Percentiles rank a stretch among this genome's conserved stretches.
phyloP scores from a whole-genome alignment of 30 jellyfish, hydroid and myxozoan species.

The Aurelia aurita complex sp. Pacific region DNA sequence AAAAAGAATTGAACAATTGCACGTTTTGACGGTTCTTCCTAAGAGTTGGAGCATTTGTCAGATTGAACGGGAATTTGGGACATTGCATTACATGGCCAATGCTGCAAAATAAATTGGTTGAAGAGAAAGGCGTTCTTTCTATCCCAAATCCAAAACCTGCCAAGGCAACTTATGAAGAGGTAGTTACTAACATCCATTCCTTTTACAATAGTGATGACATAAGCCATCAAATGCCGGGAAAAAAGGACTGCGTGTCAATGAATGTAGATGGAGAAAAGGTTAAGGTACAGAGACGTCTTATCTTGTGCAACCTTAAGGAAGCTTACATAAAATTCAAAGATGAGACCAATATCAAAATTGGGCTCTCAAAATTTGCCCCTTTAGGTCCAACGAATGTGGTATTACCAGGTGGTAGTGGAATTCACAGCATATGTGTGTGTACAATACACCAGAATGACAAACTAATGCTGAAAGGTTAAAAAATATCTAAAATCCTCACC shows the following conservation, averaged over 20 bases:
- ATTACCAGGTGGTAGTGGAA: conserved; percentile 26
- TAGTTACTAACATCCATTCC: background rate
- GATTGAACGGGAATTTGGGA: conserved; percentile 7
- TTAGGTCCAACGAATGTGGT: conserved; percentile 28
- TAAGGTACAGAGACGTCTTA: conserved; percentile 21
- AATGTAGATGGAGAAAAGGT: background rate
- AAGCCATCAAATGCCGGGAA: conserved; percentile 41
- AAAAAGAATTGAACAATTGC: background rate
- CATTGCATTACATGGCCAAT: conserved; percentile 14
- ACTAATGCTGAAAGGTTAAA: conserved; percentile 17
- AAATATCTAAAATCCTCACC: background rate
- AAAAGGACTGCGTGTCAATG: conserved; percentile 21
- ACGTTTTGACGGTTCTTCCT: conserved; percentile 1
- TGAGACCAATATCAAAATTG: conserved; percentile 1
- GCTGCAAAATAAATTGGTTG: conserved; percentile 6
- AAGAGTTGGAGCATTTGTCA: conserved; percentile 6
- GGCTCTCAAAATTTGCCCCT: conserved; percentile 37
- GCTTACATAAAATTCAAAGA: conserved; percentile 13
- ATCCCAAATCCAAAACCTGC: conserved; percentile 42
- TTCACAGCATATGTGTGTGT: conserved; percentile 33
- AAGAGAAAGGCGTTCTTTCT: conserved; percentile 22
- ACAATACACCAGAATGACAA: conserved; percentile 33
- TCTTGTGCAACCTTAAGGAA: conserved; percentile 18
- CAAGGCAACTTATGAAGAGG: background rate
- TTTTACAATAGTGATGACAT: conserved; percentile 14